A percentile compares a stretch with the other conserved stretches of the same genome.
Conservation (phyloP, 1,140 invertebrate species). For the Neelides sp. region DNA sequence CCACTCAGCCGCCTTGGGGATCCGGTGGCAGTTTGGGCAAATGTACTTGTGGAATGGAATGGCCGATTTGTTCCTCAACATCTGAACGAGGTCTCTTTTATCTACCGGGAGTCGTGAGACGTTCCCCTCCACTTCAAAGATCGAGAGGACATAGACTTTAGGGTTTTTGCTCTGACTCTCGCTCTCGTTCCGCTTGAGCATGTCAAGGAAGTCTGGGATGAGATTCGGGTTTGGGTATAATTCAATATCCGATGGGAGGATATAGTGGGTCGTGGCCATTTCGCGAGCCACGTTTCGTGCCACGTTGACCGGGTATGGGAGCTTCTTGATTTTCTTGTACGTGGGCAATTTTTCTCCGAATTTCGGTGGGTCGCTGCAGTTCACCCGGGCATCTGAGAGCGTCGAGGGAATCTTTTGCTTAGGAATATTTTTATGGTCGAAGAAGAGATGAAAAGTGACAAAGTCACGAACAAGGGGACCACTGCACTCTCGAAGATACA, state of each 20-base stretch:
- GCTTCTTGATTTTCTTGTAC: conserved; percentile 63
- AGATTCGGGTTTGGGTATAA: conserved; percentile 50
- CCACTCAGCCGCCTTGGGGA: conserved; percentile 74
- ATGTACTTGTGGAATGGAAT: conserved; percentile 84
- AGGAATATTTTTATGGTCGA: conserved; percentile 69
- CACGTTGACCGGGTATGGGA: conserved; percentile 77
- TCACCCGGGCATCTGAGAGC: not conserved
- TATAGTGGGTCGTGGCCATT: conserved; percentile 63
- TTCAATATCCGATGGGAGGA: conserved; percentile 76
- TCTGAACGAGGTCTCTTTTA: conserved; percentile 54
- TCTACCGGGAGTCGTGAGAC: conserved; percentile 50
- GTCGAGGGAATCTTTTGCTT: conserved; percentile 36
- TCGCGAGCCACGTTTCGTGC: conserved; percentile 72
- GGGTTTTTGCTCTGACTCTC: conserved; percentile 47
- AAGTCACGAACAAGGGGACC: conserved; percentile 52
- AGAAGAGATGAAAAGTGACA: conserved; percentile 76
- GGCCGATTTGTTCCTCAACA: conserved; percentile 60
- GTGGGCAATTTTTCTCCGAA: conserved; percentile 36
- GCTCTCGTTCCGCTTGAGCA: conserved; percentile 57
- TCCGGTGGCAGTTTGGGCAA: conserved; percentile 74
- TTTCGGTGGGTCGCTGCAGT: conserved; percentile 1
- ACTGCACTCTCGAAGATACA: conserved; percentile 53
- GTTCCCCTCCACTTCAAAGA: conserved; percentile 69
- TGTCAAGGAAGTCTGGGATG: conserved; percentile 53
- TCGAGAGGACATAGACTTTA: conserved; percentile 64